Evolutionary conservation across 2,888 invertebrate genomes (phyloP).

Genomic region (Sarcophaga carnaria): DNA sequence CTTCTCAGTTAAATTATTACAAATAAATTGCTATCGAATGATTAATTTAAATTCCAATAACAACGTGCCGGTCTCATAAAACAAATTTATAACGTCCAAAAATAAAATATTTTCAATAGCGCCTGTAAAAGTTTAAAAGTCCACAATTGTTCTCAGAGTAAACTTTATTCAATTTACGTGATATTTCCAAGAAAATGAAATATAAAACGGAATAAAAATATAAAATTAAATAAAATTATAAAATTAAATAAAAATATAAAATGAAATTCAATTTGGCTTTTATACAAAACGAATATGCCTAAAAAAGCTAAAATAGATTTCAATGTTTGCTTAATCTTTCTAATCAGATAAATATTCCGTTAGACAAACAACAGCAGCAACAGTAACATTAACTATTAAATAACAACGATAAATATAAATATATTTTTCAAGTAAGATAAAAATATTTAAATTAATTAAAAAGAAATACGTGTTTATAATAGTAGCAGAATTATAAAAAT

Average conservation of each 20-base stretch:
- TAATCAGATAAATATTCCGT: slow-evolving; percentile 41
- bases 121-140: no score
- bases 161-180: not conserved
- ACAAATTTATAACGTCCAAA: not conserved
- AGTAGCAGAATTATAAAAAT: slow-evolving; percentile 2
- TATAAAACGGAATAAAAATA: not conserved
- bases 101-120: not conserved
- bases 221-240: no score
- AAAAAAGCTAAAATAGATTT: slow-evolving; percentile 2
- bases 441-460: slow-evolving; percentile 35
- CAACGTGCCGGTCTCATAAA: not conserved
- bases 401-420: not conserved
- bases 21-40: not conserved
- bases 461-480: not conserved
- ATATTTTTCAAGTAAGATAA: not conserved
- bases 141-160: not conserved
- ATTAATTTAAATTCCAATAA: not conserved
- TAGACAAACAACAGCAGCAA: slow-evolving; percentile 48
- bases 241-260: not conserved
- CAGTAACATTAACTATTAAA: slow-evolving; percentile 14
- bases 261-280: not conserved
- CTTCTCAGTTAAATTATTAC: not conserved
- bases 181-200: not conserved
- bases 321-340: slow-evolving; percentile 29
- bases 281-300: not conserved